phyloP scores from a whole-genome alignment of 2,888 invertebrate species.

The Petrolisthes manimaculis region DNA sequence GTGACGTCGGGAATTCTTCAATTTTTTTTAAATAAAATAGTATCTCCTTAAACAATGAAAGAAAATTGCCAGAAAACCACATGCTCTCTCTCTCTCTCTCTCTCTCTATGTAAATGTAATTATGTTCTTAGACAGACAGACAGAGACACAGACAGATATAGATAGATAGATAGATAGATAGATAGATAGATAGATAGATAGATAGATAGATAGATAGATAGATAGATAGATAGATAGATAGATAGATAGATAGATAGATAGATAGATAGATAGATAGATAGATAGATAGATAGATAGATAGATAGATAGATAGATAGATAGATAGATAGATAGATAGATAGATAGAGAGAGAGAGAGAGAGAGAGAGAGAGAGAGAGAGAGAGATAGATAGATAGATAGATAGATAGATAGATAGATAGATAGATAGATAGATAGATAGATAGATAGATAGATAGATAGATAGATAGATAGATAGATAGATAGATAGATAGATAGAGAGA shows the following conservation, averaged over 20 bases:
- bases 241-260: neutral
- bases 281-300: neutral
- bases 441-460: no score
- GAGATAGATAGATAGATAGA: neutral
- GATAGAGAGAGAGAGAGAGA: neutral
- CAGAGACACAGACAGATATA: neutral
- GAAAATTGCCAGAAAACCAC: no score
- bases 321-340: neutral
- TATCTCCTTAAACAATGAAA: no score
- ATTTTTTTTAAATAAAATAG: no score
- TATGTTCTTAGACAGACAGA: neutral
- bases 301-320: neutral
- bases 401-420: no score
- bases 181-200: neutral
- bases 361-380: neutral
- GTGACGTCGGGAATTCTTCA: no score
- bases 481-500: no score
- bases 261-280: neutral
- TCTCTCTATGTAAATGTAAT: no score
- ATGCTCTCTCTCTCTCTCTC: no score
- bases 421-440: neutral
- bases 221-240: neutral
- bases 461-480: no score
- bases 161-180: neutral
- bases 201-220: neutral